These are phyloP conservation scores for Agrotis puta DNA, from an alignment of 2,888 invertebrate species.

Conservation along the genomic window DNA sequence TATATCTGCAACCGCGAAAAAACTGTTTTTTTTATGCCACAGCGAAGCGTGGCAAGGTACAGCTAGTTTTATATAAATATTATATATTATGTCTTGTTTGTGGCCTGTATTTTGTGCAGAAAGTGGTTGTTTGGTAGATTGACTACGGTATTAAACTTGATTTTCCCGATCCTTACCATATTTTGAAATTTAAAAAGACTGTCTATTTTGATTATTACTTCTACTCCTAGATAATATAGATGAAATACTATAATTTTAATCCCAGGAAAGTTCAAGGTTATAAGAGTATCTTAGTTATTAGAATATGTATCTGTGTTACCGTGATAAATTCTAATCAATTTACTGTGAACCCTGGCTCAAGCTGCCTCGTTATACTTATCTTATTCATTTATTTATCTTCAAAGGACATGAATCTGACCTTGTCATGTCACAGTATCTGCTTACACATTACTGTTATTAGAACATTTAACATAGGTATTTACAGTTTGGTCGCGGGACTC, in stretches of 20 bases:
- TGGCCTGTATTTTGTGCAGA: no score
- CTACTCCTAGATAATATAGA: not conserved
- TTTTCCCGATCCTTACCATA: not conserved
- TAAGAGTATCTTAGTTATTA: conserved; percentile 33
- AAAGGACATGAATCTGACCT: not conserved
- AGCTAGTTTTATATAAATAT: no score
- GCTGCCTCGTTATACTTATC: conserved; percentile 16
- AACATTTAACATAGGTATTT: conserved; percentile 21
- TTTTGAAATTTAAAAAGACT: not conserved
- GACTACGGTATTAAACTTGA: no score
- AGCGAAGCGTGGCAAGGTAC: no score
- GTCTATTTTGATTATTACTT: not conserved
- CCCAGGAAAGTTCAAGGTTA: conserved; percentile 20
- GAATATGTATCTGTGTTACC: conserved; percentile 46
- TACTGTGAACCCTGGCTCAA: conserved; percentile 38
- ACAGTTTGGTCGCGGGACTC: no score
- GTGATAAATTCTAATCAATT: conserved; percentile 57
- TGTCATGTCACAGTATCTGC: conserved; percentile 1
- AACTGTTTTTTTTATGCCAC: no score
- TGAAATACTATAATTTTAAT: not conserved
- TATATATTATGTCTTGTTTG: no score
- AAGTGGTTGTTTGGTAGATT: not conserved
- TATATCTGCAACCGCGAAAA: no score
- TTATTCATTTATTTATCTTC: conserved; percentile 5
- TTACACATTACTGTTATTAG: conserved; percentile 14